Conservation (phyloP, 2,797 vertebrate genomes). For the Arctocebus calabarensis region DNA sequence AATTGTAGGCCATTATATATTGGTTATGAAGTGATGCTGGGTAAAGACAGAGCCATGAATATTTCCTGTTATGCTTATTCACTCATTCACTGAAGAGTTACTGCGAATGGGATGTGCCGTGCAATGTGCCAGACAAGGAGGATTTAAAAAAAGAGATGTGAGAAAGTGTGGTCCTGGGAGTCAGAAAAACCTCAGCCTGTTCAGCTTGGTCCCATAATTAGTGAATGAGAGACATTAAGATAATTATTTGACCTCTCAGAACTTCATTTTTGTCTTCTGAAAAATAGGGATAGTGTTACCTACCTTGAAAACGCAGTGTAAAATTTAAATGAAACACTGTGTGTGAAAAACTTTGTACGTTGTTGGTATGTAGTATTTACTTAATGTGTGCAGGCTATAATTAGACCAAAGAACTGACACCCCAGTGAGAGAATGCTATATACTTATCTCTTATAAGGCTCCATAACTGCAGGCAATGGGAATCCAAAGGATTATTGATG, state of each 20-base stretch:
- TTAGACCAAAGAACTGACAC: conserved; percentile 1
- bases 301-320: background rate
- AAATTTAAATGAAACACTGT: conserved; percentile 37
- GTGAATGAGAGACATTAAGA: background rate
- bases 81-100: background rate
- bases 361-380: background rate
- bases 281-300: background rate
- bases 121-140: background rate
- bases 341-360: background rate
- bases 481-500: background rate
- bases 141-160: background rate
- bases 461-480: background rate
- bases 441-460: background rate
- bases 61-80: background rate
- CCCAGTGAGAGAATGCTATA: background rate
- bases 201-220: background rate
- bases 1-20: conserved; percentile 18
- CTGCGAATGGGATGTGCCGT: background rate
- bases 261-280: conserved; percentile 10
- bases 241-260: background rate
- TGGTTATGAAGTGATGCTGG: background rate
- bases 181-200: background rate
- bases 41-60: background rate
- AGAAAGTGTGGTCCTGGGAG: background rate
- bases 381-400: background rate